A percentile compares a stretch with the other conserved stretches of the same genome.
Evolutionary conservation across 2,797 vertebrate species (phyloP).

Genomic region (Catamblyrhynchus diadema): DNA sequence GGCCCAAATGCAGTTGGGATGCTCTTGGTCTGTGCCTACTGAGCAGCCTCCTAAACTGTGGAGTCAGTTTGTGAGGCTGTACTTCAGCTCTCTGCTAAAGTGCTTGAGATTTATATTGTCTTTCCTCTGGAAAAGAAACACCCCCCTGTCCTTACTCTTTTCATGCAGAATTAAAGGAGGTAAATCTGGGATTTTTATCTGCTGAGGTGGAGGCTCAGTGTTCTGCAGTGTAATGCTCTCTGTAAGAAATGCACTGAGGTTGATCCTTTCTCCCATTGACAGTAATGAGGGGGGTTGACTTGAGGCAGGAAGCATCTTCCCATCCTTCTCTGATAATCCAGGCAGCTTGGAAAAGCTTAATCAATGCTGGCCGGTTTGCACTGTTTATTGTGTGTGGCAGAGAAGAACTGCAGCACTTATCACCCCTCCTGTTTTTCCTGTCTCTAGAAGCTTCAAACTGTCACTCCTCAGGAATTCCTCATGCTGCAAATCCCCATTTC

Average conservation of each 20-base stretch:
- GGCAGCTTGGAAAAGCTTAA: conserved; percentile 21
- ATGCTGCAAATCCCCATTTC: not conserved
- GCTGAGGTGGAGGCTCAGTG: not conserved
- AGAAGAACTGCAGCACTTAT: not conserved
- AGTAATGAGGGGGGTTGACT: not conserved
- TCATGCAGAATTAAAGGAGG: not conserved
- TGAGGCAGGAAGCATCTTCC: conserved; percentile 24
- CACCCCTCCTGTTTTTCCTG: conserved; percentile 25
- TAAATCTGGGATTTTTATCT: not conserved
- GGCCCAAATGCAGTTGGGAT: not conserved
- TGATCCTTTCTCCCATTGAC: not conserved
- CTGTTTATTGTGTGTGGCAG: not conserved
- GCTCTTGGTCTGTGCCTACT: not conserved
- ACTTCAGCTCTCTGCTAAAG: not conserved
- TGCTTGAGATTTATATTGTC: not conserved
- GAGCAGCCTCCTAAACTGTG: not conserved
- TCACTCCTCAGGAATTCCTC: conserved; percentile 16
- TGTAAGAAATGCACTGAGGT: not conserved
- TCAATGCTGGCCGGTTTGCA: not conserved
- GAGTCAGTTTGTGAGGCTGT: not conserved
- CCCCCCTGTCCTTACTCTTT: not conserved
- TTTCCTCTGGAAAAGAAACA: not conserved
- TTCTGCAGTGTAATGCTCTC: not conserved
- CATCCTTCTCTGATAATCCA: not conserved
- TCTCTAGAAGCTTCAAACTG: not conserved